These are phyloP conservation scores for Jaculus jaculus DNA, from an alignment of 2,113 vertebrate species.

Conservation along the genomic window DNA sequence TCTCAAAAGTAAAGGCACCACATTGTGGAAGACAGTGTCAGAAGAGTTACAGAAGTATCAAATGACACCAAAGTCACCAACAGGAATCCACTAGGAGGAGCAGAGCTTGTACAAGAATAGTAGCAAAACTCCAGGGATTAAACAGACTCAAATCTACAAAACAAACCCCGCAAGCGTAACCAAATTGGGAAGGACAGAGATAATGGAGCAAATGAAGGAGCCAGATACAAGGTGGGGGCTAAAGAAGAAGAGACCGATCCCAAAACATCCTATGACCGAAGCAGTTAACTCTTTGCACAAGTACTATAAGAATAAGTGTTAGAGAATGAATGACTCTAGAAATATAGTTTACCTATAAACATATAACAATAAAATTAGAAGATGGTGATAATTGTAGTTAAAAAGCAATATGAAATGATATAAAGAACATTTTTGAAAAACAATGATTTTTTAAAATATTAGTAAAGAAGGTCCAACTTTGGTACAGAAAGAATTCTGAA, in stretches of 20 bases:
- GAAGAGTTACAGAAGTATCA: not conserved
- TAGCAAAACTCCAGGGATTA: not conserved
- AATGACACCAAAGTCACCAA: not conserved
- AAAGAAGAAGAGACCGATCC: not conserved
- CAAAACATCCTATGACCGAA: not conserved
- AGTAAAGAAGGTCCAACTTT: not conserved
- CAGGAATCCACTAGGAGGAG: not conserved
- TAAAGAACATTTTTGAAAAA: not conserved
- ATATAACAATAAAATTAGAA: not conserved
- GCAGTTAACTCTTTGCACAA: not conserved
- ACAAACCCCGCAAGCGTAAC: not conserved
- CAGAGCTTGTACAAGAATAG: not conserved
- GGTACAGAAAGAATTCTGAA: not conserved
- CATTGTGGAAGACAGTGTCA: not conserved
- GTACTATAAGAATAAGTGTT: not conserved
- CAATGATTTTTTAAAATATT: not conserved
- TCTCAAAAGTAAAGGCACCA: not conserved
- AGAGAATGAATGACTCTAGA: not conserved
- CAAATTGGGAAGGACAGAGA: not conserved
- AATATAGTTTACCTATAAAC: not conserved
- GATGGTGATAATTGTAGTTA: not conserved
- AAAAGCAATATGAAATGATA: not conserved
- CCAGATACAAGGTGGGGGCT: not conserved
- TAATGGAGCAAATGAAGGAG: not conserved
- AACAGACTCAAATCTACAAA: not conserved